Base-by-base conservation (phyloP, 64 coral and sea anemone genomes). In the Dendrophyllia cribrosa region DNA sequence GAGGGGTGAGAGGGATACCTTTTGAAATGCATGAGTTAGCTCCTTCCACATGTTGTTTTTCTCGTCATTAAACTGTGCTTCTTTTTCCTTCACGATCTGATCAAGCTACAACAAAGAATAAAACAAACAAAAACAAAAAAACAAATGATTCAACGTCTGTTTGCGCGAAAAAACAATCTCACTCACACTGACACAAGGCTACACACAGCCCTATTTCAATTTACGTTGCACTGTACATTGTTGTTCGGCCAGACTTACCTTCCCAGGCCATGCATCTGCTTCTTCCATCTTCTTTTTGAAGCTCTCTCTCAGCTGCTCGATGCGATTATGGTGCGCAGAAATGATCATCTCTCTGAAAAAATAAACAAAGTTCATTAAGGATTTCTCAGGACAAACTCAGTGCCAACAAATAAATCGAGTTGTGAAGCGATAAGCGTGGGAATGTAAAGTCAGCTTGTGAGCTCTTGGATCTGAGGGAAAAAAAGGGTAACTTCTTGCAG, bases 301-400 rank as follows among this genome's bases (percentile, higher is more conserved):
- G 88, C 97, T 99, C 87, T 99, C 94, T 70, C 97, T 96, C n/a
- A 99, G 88, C 75, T 99, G 97, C 59, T 99, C 97, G 51, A 99
- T 99, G 50, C 97, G 90, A 83, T 89, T 96, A 25, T 99, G 97
- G 49, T 99, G 97, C 15, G 97, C 75, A 73, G 89, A 75, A n/a
- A 99, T 99, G 85, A 95, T 99, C 88, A 94, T 93, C 44, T 96
- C 94, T 85, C 97, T 98, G 70, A 9, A 4, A 8, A n/a, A 53
- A 34, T 34, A 34, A 34, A 34, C 34, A 34, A 34, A 34, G 34
- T 34, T 34, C 34, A 34, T 34, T 34, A 34, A 34, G 34, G 34
- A 34, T 34, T 34, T 34, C 34, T 34, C 34, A 34, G 34, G 34
- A 34, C 34, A 34, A 34, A 34, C 34, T 34, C 34, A 34, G 34